A percentile compares a stretch with the other conserved stretches of the same genome.
Evolutionary conservation across 2,113 vertebrate species (phyloP).

Genomic region (Labrus mixtus): DNA sequence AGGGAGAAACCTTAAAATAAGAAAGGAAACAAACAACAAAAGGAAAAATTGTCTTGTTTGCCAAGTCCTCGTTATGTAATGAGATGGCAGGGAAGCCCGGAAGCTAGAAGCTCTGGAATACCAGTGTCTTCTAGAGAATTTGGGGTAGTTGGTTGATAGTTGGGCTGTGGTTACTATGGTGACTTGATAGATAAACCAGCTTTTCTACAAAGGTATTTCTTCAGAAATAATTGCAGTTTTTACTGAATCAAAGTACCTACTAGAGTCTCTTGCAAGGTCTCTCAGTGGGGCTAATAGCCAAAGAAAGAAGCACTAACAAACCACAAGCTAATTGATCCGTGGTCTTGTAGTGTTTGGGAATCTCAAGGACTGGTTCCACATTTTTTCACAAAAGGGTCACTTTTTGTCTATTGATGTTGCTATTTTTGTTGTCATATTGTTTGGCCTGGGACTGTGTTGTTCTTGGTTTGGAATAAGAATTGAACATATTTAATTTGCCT

Average conservation of each 20-base stretch:
- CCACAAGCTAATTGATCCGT: constrained; percentile 11
- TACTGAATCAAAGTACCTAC: constrained; percentile 33
- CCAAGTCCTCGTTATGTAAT: constrained; percentile 15
- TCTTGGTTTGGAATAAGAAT: neutral
- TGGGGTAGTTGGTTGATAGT: constrained; percentile 28
- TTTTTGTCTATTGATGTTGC: too few species aligned
- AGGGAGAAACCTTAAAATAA: too few species aligned
- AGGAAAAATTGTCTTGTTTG: neutral
- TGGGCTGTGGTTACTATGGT: constrained; percentile 55
- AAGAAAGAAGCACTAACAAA: constrained; percentile 52
- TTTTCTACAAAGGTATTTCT: constrained; percentile 60
- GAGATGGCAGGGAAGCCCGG: constrained; percentile 15
- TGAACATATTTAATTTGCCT: constrained; percentile 56
- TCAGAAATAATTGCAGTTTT: constrained; percentile 24
- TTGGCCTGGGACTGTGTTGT: neutral
- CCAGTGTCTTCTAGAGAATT: constrained; percentile 44
- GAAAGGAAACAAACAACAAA: too few species aligned
- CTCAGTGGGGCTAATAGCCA: constrained; percentile 53
- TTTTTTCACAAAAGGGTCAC: neutral
- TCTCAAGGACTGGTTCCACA: constrained; percentile 8
- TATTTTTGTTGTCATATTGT: too few species aligned
- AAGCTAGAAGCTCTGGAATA: constrained; percentile 36
- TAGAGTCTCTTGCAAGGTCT: constrained; percentile 41
- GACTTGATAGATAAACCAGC: constrained; percentile 44
- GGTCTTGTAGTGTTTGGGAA: constrained; percentile 27